A percentile compares a stretch with the other conserved stretches of the same genome.
phyloP scores from a whole-genome alignment of 2,888 invertebrate genomes.

The Standfussiana lucernea region DNA sequence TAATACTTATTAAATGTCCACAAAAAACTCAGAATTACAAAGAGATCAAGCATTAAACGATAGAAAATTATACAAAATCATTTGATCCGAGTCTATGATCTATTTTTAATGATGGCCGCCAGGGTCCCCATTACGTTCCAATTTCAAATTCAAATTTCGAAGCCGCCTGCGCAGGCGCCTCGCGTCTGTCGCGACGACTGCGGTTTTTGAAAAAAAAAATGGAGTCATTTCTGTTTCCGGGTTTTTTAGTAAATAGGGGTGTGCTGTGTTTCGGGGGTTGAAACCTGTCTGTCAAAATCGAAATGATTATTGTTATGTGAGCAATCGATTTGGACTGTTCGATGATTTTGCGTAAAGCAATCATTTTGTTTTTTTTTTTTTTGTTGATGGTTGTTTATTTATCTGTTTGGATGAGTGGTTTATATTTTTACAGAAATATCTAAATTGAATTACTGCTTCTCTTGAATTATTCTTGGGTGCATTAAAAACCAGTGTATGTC shows the following conservation, averaged over 20 bases:
- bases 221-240: slow-evolving; percentile 77
- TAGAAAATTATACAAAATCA: slow-evolving; percentile 78
- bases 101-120: slow-evolving; percentile 88
- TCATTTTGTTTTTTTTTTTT: slow-evolving; percentile 46
- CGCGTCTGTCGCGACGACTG: slow-evolving; percentile 78
- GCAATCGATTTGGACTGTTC: slow-evolving; percentile 69
- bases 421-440: slow-evolving; percentile 14
- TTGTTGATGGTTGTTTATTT: background rate
- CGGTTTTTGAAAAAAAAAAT: slow-evolving; percentile 77
- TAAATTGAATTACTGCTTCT: slow-evolving; percentile 1
- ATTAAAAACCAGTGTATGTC: too few species aligned
- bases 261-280: slow-evolving; percentile 63
- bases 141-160: slow-evolving; percentile 85
- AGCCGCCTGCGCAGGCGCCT: slow-evolving; percentile 79
- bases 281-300: slow-evolving; percentile 66
- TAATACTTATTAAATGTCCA: slow-evolving; percentile 48
- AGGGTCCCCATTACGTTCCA: slow-evolving; percentile 81
- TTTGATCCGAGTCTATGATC: slow-evolving; percentile 82
- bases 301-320: slow-evolving; percentile 72
- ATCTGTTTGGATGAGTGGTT: slow-evolving; percentile 23
- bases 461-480: background rate
- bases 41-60: slow-evolving; percentile 77
- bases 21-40: slow-evolving; percentile 71
- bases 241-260: slow-evolving; percentile 68
- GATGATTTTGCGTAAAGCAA: slow-evolving; percentile 55